Conservation (phyloP, 1,140 invertebrate species). For the Neotoxoptera formosana region DNA sequence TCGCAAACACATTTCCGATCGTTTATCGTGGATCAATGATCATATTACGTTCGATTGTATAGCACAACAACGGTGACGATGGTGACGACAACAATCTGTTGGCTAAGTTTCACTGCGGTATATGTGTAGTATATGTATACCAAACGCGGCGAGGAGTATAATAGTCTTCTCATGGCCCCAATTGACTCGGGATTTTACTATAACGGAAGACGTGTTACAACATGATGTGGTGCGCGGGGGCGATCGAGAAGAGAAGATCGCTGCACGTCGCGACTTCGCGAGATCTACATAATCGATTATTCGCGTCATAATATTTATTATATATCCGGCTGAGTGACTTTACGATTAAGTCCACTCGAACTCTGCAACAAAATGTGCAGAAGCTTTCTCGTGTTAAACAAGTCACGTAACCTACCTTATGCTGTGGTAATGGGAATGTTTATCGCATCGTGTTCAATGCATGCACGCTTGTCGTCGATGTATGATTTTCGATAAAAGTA, state of each 20-base stretch:
- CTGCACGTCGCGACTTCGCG: not conserved
- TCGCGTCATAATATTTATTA: not conserved
- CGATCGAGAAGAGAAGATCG: not conserved
- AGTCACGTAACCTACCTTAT: not conserved
- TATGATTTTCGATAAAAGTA: not conserved
- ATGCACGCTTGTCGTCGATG: not conserved
- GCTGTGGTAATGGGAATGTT: not conserved
- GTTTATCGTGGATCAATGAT: not conserved
- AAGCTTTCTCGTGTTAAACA: not conserved
- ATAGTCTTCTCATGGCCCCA: not conserved
- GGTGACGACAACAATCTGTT: not conserved
- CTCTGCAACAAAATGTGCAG: not conserved
- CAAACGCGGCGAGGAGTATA: not conserved
- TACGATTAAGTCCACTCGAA: not conserved
- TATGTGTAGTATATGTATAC: not conserved
- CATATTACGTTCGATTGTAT: slow-evolving; percentile 3
- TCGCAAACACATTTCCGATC: not conserved
- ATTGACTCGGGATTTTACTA: not conserved
- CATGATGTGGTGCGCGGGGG: not conserved
- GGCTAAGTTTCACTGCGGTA: not conserved
- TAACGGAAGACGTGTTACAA: not conserved
- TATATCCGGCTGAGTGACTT: not conserved
- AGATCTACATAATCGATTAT: not conserved
- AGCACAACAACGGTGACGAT: not conserved
- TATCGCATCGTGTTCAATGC: not conserved